Conservation (phyloP, 1,140 invertebrate species). For the Sitobion miscanthi region DNA sequence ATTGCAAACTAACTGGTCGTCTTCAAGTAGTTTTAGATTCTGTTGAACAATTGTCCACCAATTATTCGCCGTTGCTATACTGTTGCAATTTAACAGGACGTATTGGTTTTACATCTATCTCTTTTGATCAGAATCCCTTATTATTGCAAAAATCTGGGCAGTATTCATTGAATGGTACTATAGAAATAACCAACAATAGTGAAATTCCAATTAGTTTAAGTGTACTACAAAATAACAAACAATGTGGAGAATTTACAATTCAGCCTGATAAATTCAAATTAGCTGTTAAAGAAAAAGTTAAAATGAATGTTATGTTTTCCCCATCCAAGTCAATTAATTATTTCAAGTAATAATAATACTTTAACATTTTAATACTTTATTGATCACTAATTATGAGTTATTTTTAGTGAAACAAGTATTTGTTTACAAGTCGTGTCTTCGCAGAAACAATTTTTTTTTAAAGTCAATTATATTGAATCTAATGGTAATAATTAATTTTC, state of each 20-base stretch:
- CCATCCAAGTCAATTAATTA: neutral
- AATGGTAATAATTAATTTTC: conserved; percentile 12
- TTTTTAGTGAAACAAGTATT: conserved; percentile 30
- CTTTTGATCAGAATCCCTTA: conserved; percentile 52
- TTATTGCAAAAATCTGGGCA: conserved; percentile 25
- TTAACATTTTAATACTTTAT: neutral
- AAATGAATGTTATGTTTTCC: neutral
- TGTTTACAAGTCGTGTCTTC: conserved; percentile 43
- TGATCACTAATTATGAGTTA: neutral
- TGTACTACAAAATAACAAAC: neutral
- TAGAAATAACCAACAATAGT: conserved; percentile 43
- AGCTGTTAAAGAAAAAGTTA: conserved; percentile 16
- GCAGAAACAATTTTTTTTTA: conserved; percentile 42
- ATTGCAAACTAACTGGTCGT: conserved; percentile 27
- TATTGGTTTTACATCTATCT: conserved; percentile 31
- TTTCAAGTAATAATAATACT: neutral
- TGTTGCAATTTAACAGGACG: conserved; percentile 30
- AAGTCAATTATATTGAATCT: conserved; percentile 1
- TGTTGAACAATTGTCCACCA: conserved; percentile 18
- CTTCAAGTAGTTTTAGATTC: conserved; percentile 44
- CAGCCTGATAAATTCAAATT: conserved; percentile 39
- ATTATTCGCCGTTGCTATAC: conserved; percentile 49
- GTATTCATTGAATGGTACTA: neutral
- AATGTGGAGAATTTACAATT: conserved; percentile 11
- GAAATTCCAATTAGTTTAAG: conserved; percentile 23